Evolutionary conservation across 2,888 invertebrate species (phyloP).

Genomic region (Yponomeuta evonymella): DNA sequence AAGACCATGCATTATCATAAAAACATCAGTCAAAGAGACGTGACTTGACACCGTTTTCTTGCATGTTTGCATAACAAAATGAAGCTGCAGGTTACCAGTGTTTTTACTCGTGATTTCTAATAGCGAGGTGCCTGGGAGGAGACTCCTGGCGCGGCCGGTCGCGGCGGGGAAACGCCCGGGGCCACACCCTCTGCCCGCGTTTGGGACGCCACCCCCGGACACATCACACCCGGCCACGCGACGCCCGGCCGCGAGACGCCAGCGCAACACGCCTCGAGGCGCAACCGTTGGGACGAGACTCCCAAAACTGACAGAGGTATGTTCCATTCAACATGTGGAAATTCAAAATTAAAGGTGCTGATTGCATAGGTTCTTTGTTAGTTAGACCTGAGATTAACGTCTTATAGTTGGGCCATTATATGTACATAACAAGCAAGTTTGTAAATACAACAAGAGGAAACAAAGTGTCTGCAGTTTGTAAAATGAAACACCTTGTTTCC

Average conservation of each 20-base stretch:
- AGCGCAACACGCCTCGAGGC: conserved; percentile 82
- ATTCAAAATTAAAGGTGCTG: not conserved
- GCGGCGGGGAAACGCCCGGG: conserved; percentile 91
- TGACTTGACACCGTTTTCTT: too few relatives aligned
- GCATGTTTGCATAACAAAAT: not conserved
- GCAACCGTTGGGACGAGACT: conserved; percentile 99
- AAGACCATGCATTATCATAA: too few relatives aligned
- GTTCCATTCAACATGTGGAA: not conserved
- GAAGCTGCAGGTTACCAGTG: not conserved
- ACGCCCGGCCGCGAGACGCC: conserved; percentile 92
- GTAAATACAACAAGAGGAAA: too few relatives aligned
- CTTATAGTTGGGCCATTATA: too few relatives aligned
- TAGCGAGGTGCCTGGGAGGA: conserved; percentile 90
- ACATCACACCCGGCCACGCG: conserved; percentile 88
- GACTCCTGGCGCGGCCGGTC: conserved; percentile 85
- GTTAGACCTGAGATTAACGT: too few relatives aligned
- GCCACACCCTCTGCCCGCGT: conserved; percentile 95
- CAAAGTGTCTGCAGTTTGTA: too few relatives aligned
- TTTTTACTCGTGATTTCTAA: not conserved
- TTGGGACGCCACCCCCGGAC: conserved; percentile 98
- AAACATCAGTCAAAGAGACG: too few relatives aligned
- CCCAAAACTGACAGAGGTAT: conserved; percentile 95
- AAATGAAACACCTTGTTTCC: too few relatives aligned
- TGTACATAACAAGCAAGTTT: too few relatives aligned
- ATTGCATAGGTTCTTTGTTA: too few relatives aligned